Base-by-base conservation (phyloP, 2,888 invertebrate species). In the Limnephilus auricula region DNA sequence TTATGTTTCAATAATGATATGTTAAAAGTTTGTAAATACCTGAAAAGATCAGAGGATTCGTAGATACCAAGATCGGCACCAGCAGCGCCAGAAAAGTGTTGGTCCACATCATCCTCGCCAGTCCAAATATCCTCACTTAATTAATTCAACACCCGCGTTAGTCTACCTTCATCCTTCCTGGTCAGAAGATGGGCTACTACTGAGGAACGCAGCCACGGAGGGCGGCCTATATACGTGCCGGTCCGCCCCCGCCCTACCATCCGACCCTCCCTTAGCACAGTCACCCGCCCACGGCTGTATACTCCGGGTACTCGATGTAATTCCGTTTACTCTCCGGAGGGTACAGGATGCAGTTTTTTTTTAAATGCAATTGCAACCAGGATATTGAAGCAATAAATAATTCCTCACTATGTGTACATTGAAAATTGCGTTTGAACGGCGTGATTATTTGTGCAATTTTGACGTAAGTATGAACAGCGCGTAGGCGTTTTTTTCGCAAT, bases 211-310 rank as follows among this genome's bases (percentile, higher is more conserved):
- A n/a, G 65, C 37, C 87, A 34, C 25, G 40, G 50, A 45, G 37
- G 65, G 50, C 80, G 90, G 65, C 90, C 65, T 90, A 90, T 90
- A 88, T 90, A 90, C 65, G 88, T 79, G n/a, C n/a, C 25, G 88
- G n/a, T 37, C 89, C 89, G 89, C 89, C 89, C 89, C 18, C 85
- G 45, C 85, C 85, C n/a, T 2, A 25, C 25, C 65, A n/a, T n/a
- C 25, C 65, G 6, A 65, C 65, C 65, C 25, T 18, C 50, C 34
- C 34, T n/a, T 15, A 13, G 82, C 13, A 32, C 34, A 34, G 32
- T 5, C 82, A 37, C 82, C 82, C 82, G 37, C 82, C 82, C 82
- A 82, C 82, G 82, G 34, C 15, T 34, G 25, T 82, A 25, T 82
- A 34, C 18, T 34, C 82, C 32, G 34, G 18, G 32, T 34, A 34